phyloP scores from a whole-genome alignment of 2,113 vertebrate genomes.

The Pelvicachromis taeniatus region DNA sequence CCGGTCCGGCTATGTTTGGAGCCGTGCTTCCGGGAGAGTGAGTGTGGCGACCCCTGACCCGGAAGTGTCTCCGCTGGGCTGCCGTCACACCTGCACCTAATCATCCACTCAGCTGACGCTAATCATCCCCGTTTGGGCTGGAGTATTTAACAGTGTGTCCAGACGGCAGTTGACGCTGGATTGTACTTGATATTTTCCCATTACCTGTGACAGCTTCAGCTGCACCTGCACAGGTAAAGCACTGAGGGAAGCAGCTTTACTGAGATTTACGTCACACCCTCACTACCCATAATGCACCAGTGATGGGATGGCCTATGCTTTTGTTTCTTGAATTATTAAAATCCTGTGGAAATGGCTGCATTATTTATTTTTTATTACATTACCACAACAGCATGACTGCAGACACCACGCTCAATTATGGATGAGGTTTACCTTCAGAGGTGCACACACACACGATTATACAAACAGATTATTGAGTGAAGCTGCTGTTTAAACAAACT shows the following conservation, averaged over 20 bases:
- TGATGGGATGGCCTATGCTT: neutral
- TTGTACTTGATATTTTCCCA: too few relatives aligned
- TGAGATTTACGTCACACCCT: neutral
- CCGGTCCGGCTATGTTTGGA: too few relatives aligned
- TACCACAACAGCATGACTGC: slow-evolving; percentile 49
- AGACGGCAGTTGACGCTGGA: too few relatives aligned
- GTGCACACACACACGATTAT: neutral
- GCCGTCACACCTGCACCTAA: too few relatives aligned
- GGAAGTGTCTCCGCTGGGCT: too few relatives aligned
- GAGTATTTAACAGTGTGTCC: too few relatives aligned
- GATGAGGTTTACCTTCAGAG: slow-evolving; percentile 32
- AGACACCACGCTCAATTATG: slow-evolving; percentile 49
- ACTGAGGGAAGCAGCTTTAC: slow-evolving; percentile 19
- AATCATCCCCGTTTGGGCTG: too few relatives aligned
- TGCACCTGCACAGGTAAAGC: neutral
- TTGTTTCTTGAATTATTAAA: slow-evolving; percentile 53
- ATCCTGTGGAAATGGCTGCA: slow-evolving; percentile 4
- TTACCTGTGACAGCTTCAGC: too few relatives aligned
- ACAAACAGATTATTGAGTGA: neutral
- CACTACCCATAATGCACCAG: neutral
- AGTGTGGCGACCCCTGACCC: too few relatives aligned
- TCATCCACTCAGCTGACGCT: too few relatives aligned
- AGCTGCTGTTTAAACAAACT: neutral
- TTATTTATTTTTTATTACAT: slow-evolving; percentile 56
- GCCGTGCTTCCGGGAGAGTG: too few relatives aligned